Conservation (phyloP, 2,888 invertebrate genomes). For the Tetranychus piercei region DNA sequence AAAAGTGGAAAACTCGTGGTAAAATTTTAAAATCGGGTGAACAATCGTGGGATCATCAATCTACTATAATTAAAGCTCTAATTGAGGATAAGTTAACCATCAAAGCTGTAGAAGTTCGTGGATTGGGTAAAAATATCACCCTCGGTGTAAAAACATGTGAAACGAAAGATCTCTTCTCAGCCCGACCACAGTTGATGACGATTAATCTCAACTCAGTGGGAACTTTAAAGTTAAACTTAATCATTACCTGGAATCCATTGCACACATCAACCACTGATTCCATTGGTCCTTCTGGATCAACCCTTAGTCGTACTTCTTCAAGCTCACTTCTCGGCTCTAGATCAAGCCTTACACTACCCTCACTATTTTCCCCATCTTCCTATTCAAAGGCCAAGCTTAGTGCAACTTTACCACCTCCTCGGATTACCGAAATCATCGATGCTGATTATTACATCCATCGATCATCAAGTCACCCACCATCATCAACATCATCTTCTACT, state of each 20-base stretch:
- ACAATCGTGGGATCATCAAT: conserved; percentile 38
- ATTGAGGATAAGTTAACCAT: conserved; percentile 37
- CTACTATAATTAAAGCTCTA: conserved; percentile 34
- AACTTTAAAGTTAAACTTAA: conserved; percentile 40
- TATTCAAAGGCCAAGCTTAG: neutral
- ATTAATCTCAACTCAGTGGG: conserved; percentile 42
- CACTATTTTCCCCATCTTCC: neutral
- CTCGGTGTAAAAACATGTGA: conserved; percentile 41
- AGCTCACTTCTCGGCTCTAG: neutral
- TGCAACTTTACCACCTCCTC: neutral
- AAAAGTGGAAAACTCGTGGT: conserved; percentile 42
- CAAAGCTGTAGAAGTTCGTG: conserved; percentile 36
- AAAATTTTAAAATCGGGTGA: conserved; percentile 36
- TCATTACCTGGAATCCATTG: conserved; percentile 31
- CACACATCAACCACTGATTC: conserved; percentile 1
- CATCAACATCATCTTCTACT: neutral
- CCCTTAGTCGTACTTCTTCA: neutral
- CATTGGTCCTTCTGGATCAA: neutral
- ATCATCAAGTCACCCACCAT: neutral
- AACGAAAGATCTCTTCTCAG: conserved; percentile 40
- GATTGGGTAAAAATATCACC: conserved; percentile 33
- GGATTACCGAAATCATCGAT: conserved; percentile 5
- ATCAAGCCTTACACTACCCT: neutral
- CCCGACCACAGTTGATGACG: conserved; percentile 41
- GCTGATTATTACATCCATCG: conserved; percentile 11